Percentiles rank a stretch among this genome's conserved stretches.
phyloP scores from a whole-genome alignment of 2,797 vertebrate species.

The Cryptoblepharus egeriae region DNA sequence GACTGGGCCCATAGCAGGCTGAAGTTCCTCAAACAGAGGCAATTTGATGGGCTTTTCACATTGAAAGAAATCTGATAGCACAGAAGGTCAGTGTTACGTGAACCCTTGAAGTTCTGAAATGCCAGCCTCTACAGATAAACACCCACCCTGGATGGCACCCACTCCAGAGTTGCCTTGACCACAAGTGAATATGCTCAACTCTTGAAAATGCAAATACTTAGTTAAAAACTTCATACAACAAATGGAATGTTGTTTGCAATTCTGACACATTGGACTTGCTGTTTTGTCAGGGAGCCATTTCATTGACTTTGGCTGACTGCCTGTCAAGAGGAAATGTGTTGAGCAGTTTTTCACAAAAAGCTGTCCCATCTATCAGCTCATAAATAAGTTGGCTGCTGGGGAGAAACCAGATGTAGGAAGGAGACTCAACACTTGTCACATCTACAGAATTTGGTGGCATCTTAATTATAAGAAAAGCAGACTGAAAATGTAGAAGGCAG shows the following conservation, averaged over 20 bases:
- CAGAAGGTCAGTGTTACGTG: no score
- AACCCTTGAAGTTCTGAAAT: no score
- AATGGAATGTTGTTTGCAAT: neutral
- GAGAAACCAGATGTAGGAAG: slow-evolving; percentile 12
- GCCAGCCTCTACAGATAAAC: no score
- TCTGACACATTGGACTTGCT: slow-evolving; percentile 13
- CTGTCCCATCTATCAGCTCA: neutral
- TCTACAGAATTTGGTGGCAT: slow-evolving; percentile 9
- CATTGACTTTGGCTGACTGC: slow-evolving; percentile 14
- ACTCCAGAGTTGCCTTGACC: no score
- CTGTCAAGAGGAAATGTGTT: slow-evolving; percentile 22
- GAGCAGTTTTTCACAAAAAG: slow-evolving; percentile 22
- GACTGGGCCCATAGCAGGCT: no score
- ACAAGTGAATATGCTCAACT: neutral
- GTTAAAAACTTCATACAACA: neutral
- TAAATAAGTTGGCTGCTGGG: neutral
- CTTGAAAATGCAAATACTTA: slow-evolving; percentile 17
- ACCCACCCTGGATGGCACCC: no score
- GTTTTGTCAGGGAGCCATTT: slow-evolving; percentile 20
- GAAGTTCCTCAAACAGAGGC: no score
- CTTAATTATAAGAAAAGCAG: slow-evolving; percentile 18
- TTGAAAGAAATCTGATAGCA: no score
- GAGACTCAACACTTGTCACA: slow-evolving; percentile 24
- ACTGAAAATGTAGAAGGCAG: slow-evolving; percentile 9
- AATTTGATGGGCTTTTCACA: no score